Conservation (phyloP, 1,140 invertebrate species). For the Holcopasites calliopsidis region DNA sequence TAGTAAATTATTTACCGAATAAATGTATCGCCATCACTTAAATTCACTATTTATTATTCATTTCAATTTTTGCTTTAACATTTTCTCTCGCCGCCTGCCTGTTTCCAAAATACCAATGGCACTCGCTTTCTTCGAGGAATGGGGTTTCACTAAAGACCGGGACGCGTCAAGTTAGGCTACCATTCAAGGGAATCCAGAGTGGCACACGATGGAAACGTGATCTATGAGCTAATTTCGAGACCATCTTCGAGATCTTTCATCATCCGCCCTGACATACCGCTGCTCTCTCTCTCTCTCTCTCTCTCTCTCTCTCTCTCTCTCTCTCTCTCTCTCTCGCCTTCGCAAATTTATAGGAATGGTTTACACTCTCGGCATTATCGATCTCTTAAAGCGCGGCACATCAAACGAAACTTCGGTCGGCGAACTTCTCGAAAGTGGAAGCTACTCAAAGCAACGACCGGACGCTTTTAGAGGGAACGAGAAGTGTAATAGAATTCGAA, state of each 20-base stretch:
- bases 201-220: slow-evolving; percentile 3
- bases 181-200: neutral
- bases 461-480: neutral
- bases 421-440: neutral
- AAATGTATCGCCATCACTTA: too few species aligned
- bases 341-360: slow-evolving; percentile 32
- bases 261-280: neutral
- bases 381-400: neutral
- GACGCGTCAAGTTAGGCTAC: neutral
- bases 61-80: too few species aligned
- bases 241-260: slow-evolving; percentile 25
- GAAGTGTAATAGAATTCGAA: neutral
- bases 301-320: too few species aligned
- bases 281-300: too few species aligned
- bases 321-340: too few species aligned
- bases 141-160: neutral
- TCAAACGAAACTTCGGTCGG: neutral
- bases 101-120: too few species aligned
- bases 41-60: too few species aligned
- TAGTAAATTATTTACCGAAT: too few species aligned
- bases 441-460: neutral
- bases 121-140: neutral
- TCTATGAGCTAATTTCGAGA: slow-evolving; percentile 39
- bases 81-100: too few species aligned
- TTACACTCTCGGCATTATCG: slow-evolving; percentile 6